A percentile compares a stretch with the other conserved stretches of the same genome.
Conservation (phyloP, 2,888 invertebrate genomes). For the Syrphus vitripennis region DNA sequence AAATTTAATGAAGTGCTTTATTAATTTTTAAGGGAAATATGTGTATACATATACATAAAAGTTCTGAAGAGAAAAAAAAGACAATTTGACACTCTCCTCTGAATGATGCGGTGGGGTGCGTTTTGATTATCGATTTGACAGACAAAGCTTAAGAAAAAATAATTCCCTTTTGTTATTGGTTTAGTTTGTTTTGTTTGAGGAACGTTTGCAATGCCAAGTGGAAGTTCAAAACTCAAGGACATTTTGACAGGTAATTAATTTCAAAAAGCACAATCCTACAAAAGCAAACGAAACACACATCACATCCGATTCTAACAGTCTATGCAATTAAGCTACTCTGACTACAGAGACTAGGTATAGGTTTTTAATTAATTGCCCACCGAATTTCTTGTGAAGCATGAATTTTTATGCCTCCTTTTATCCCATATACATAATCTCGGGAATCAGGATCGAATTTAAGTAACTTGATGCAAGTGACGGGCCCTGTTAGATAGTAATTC, state of each 20-base stretch:
- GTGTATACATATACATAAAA: neutral
- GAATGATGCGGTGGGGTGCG: neutral
- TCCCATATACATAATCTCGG: no score
- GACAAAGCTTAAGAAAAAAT: neutral
- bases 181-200: neutral
- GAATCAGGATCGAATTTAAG: neutral
- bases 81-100: neutral
- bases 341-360: neutral
- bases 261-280: conserved; percentile 18
- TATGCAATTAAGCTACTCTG: conserved; percentile 21
- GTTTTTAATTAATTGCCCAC: conserved; percentile 59
- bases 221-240: conserved; percentile 43
- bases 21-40: conserved; percentile 9
- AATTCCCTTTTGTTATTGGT: neutral
- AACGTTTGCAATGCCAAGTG: neutral
- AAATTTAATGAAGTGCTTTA: conserved; percentile 1
- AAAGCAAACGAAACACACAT: conserved; percentile 6
- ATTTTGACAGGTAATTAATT: conserved; percentile 62
- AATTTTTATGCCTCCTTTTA: conserved; percentile 3
- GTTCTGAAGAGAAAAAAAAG: neutral
- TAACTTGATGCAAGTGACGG: no score
- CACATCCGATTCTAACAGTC: neutral
- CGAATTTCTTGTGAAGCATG: conserved; percentile 52
- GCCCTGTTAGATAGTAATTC: no score
- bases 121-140: neutral